Evolutionary conservation across 2,797 vertebrate species (phyloP).

Genomic region (Eurystomus glaucurus): DNA sequence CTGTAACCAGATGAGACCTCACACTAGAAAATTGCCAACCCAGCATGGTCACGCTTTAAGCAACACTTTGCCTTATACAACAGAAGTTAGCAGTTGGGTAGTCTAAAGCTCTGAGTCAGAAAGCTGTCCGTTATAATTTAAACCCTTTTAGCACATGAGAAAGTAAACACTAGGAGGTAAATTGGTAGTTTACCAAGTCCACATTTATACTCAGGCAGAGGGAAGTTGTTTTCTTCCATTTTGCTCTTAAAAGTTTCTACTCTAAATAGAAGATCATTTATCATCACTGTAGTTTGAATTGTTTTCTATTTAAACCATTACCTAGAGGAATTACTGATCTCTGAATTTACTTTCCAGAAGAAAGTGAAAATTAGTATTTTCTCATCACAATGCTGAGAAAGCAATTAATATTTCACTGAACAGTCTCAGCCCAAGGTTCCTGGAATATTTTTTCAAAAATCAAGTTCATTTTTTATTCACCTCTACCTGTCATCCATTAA

Average conservation of each 20-base stretch:
- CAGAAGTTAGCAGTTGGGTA: not conserved
- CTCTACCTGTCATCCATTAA: not conserved
- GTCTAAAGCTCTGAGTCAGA: not conserved
- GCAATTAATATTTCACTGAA: not conserved
- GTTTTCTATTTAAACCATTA: slow-evolving; percentile 35
- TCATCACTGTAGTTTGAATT: not conserved
- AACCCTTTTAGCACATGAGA: slow-evolving; percentile 10
- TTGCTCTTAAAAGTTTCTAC: not conserved
- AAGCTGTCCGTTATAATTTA: not conserved
- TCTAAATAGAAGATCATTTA: not conserved
- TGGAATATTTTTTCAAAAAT: not conserved
- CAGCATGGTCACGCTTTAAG: not conserved
- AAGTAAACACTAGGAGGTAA: slow-evolving; percentile 33
- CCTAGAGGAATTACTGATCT: not conserved
- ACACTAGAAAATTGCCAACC: not conserved
- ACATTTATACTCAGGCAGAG: not conserved
- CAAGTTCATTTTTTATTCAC: not conserved
- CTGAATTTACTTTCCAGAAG: not conserved
- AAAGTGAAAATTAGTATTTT: not conserved
- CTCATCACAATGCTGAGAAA: not conserved
- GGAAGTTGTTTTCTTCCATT: not conserved
- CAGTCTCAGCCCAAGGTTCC: not conserved
- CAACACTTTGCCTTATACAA: not conserved
- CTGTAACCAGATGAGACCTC: not conserved
- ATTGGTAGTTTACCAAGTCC: not conserved